Conservation (phyloP, 2,797 vertebrate species). For the Margarornis squamiger region DNA sequence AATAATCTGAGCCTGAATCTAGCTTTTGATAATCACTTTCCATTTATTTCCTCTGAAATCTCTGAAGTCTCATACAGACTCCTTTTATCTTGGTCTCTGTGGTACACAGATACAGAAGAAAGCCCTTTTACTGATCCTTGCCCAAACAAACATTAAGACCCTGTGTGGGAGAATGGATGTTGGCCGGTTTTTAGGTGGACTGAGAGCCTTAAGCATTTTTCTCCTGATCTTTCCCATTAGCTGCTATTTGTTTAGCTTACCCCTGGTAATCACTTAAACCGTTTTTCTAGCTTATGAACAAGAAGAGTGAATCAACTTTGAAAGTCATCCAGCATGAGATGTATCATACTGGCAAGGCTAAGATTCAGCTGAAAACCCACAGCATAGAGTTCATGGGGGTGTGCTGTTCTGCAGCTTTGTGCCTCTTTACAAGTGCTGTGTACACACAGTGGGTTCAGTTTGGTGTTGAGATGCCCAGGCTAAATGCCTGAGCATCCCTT, state of each 20-base stretch:
- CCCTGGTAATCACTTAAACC: slow-evolving; percentile 29
- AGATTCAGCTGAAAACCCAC: neutral
- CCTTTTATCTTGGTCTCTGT: slow-evolving; percentile 43
- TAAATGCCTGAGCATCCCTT: neutral
- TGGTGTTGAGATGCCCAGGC: neutral
- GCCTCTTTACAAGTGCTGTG: neutral
- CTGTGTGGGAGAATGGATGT: neutral
- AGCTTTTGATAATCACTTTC: slow-evolving; percentile 6
- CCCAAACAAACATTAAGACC: slow-evolving; percentile 12
- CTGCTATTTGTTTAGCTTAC: slow-evolving; percentile 55
- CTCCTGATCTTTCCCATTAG: slow-evolving; percentile 38
- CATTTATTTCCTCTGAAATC: slow-evolving; percentile 26
- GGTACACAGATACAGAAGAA: neutral
- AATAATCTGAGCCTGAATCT: slow-evolving; percentile 22
- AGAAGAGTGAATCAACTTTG: neutral
- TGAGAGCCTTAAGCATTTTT: slow-evolving; percentile 16
- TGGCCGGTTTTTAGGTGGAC: neutral
- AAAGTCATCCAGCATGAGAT: slow-evolving; percentile 45
- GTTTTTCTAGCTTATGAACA: neutral
- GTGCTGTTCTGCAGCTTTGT: neutral
- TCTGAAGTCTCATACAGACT: neutral
- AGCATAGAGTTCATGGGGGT: neutral
- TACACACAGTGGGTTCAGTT: neutral
- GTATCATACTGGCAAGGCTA: neutral
- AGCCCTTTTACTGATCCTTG: slow-evolving; percentile 28